A percentile compares a stretch with the other conserved stretches of the same genome.
Evolutionary conservation across 2,797 vertebrate species (phyloP).

Genomic region (Enteromius fasciolatus): DNA sequence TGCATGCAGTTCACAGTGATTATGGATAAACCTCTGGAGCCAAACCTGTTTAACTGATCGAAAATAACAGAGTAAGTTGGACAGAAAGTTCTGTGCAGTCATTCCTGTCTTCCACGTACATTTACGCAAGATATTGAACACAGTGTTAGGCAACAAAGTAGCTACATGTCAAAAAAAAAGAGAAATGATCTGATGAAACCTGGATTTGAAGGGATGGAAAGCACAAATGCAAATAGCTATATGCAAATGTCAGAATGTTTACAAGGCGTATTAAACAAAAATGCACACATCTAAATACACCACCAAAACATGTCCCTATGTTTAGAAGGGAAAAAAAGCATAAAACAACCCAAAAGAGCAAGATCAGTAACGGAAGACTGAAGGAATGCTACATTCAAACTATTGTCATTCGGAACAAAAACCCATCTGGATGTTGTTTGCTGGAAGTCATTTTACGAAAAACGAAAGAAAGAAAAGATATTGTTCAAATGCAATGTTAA

Average conservation of each 20-base stretch:
- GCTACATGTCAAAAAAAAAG: no score
- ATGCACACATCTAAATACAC: not conserved
- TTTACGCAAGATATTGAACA: not conserved
- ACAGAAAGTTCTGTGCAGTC: not conserved
- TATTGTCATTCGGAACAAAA: not conserved
- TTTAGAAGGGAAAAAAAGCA: not conserved
- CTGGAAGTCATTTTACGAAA: not conserved
- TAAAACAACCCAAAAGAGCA: not conserved
- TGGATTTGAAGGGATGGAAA: not conserved
- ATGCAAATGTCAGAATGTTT: constrained; percentile 3
- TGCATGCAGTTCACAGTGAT: not conserved
- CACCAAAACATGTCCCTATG: not conserved
- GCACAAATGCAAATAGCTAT: not conserved
- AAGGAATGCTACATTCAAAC: not conserved
- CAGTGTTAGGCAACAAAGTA: not conserved
- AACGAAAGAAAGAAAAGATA: not conserved
- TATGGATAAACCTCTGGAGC: not conserved
- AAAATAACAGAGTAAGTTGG: not conserved
- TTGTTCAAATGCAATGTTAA: not conserved
- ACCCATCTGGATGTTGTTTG: not conserved
- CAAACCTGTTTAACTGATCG: not conserved
- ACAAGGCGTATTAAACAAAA: constrained; percentile 7
- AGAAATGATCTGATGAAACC: not conserved
- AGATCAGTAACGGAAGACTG: constrained; percentile 2
- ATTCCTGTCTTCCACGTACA: not conserved